phyloP scores from a whole-genome alignment of 2,888 invertebrate genomes.

The Eristalis intricaria region DNA sequence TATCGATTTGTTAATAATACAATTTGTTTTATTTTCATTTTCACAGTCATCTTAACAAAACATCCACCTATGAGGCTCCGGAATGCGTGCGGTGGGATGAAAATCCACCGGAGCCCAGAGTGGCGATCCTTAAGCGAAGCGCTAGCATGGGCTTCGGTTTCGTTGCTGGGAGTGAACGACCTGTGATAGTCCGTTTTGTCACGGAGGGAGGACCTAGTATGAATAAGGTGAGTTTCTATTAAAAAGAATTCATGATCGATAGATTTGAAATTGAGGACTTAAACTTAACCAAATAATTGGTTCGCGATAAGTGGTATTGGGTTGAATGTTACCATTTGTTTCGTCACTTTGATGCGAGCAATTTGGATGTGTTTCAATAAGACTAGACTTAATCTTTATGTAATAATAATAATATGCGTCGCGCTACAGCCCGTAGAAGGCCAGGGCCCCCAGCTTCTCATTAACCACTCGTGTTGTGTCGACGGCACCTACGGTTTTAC shows the following conservation, averaged over 20 bases:
- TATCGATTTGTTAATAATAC: neutral
- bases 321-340: too few species aligned
- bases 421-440: too few species aligned
- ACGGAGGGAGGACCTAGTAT: slow-evolving; percentile 96
- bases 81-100: slow-evolving; percentile 84
- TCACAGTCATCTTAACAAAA: slow-evolving; percentile 89
- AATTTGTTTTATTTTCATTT: slow-evolving; percentile 22
- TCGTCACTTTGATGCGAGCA: too few species aligned
- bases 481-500: too few species aligned
- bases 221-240: slow-evolving; percentile 84
- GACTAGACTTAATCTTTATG: too few species aligned
- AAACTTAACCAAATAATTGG: too few species aligned
- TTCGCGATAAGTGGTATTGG: neutral
- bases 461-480: too few species aligned
- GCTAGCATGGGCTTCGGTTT: slow-evolving; percentile 94
- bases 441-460: too few species aligned
- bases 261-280: neutral
- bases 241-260: too few species aligned
- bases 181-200: slow-evolving; percentile 94
- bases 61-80: slow-evolving; percentile 95
- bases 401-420: too few species aligned
- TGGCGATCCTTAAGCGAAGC: slow-evolving; percentile 88
- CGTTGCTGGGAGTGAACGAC: slow-evolving; percentile 96
- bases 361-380: too few species aligned
- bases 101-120: slow-evolving; percentile 89